Evolutionary conservation across 2,113 vertebrate genomes (phyloP).

Genomic region (Blennius ocellaris): DNA sequence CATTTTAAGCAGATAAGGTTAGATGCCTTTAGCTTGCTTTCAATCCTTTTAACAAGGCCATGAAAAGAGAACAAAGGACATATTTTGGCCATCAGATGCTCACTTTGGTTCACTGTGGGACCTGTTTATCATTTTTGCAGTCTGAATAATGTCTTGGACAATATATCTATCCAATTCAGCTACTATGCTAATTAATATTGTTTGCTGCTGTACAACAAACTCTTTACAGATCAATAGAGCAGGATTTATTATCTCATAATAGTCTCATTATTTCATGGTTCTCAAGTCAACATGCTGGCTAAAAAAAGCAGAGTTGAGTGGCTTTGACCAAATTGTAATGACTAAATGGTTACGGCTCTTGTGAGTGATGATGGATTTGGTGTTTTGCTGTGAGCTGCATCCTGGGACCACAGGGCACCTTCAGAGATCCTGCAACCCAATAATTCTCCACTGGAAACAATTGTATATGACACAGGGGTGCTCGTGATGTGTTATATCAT

Average conservation of each 20-base stretch:
- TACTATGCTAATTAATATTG: too few species aligned
- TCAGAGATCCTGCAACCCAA: background rate
- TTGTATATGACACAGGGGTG: background rate
- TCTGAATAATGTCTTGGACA: background rate
- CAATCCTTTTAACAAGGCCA: conserved; percentile 47
- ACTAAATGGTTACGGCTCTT: too few species aligned
- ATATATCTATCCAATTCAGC: background rate
- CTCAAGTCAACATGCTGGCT: too few species aligned
- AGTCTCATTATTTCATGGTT: too few species aligned
- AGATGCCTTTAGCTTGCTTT: conserved; percentile 47
- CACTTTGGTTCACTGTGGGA: conserved; percentile 1
- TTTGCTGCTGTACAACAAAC: too few species aligned
- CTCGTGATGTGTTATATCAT: too few species aligned
- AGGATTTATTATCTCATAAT: too few species aligned
- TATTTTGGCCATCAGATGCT: conserved; percentile 13
- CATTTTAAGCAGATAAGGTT: conserved; percentile 45
- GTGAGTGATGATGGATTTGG: background rate
- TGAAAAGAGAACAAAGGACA: conserved; percentile 33
- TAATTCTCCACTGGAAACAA: background rate
- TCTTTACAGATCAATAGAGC: too few species aligned
- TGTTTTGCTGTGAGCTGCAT: background rate
- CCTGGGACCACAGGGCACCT: background rate
- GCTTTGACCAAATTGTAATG: too few species aligned
- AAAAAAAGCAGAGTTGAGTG: too few species aligned
- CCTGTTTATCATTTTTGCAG: conserved; percentile 15